A percentile compares a stretch with the other conserved stretches of the same genome.
Evolutionary conservation across 2,113 vertebrate genomes (phyloP).

Genomic region (Heterochromis multidens): DNA sequence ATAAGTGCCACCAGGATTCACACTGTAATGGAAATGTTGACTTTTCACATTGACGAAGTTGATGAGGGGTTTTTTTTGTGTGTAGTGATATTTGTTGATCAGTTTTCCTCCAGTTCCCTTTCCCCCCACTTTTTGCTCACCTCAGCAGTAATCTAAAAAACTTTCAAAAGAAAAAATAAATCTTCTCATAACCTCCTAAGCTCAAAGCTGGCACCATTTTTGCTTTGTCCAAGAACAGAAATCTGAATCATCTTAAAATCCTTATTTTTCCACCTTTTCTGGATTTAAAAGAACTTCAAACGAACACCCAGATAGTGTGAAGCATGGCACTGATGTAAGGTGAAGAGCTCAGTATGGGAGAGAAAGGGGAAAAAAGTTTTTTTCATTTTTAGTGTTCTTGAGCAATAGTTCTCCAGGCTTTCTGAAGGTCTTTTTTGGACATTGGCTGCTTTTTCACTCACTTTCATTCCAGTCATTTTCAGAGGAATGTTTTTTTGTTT

Average conservation of each 20-base stretch:
- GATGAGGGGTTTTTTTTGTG: background rate
- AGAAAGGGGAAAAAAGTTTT: background rate
- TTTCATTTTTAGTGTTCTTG: background rate
- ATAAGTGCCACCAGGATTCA: background rate
- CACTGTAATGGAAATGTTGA: background rate
- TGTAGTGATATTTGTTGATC: background rate
- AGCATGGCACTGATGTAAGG: background rate
- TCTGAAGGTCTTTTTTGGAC: background rate
- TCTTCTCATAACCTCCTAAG: conserved; percentile 7
- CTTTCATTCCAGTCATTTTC: background rate
- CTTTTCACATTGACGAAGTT: background rate
- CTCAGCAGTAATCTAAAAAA: conserved; percentile 12
- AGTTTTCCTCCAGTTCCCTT: background rate
- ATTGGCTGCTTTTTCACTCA: background rate
- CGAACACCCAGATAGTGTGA: conserved; percentile 46
- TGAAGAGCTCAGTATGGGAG: conserved; percentile 1
- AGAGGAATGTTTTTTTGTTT: background rate
- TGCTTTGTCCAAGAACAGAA: conserved; percentile 18
- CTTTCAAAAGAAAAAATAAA: too few relatives aligned
- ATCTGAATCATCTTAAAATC: background rate
- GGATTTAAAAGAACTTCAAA: conserved; percentile 59
- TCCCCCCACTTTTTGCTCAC: background rate
- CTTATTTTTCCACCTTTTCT: conserved; percentile 41
- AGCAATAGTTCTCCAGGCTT: background rate
- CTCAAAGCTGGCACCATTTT: conserved; percentile 36